Percentiles rank a stretch among this genome's conserved stretches.
phyloP scores from a whole-genome alignment of 1,140 invertebrate genomes.

The Diploscapter pachys region DNA sequence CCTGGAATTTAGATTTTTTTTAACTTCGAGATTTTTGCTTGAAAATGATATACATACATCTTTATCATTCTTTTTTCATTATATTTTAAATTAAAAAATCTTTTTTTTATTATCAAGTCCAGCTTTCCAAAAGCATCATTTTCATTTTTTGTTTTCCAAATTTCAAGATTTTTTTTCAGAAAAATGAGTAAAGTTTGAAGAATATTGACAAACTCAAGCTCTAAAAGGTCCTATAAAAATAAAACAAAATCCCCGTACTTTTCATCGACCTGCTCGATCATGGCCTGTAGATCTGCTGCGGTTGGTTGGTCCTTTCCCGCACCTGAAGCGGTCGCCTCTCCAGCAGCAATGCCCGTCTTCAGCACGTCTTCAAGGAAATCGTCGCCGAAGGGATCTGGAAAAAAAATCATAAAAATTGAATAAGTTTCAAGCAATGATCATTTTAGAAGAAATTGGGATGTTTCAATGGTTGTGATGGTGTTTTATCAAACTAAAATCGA shows the following conservation, averaged over 20 bases:
- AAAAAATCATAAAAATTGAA: neutral
- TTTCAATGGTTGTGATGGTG: too few species aligned
- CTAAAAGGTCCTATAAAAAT: neutral
- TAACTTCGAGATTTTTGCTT: neutral
- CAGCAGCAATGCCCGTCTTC: slow-evolving; percentile 1
- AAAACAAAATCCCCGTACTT: slow-evolving; percentile 3
- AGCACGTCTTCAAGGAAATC: slow-evolving; percentile 26
- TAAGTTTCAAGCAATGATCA: too few species aligned
- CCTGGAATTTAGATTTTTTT: neutral
- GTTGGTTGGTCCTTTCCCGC: slow-evolving; percentile 6
- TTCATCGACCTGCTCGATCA: slow-evolving; percentile 26
- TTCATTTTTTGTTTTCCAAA: too few species aligned
- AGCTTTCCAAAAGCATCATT: too few species aligned
- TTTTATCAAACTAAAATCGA: too few species aligned
- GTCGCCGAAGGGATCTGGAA: slow-evolving; percentile 25
- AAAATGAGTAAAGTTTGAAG: too few species aligned
- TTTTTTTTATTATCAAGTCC: neutral
- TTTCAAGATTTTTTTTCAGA: too few species aligned
- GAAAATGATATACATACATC: too few species aligned
- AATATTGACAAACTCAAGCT: too few species aligned
- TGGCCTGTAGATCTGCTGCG: slow-evolving; percentile 19
- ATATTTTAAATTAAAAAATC: too few species aligned
- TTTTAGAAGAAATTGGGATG: too few species aligned
- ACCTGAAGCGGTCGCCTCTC: slow-evolving; percentile 1
- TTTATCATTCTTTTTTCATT: too few species aligned